These are phyloP conservation scores for Drosophila kanekoi DNA, from an alignment of 2,888 invertebrate genomes.

Conservation along the genomic window DNA sequence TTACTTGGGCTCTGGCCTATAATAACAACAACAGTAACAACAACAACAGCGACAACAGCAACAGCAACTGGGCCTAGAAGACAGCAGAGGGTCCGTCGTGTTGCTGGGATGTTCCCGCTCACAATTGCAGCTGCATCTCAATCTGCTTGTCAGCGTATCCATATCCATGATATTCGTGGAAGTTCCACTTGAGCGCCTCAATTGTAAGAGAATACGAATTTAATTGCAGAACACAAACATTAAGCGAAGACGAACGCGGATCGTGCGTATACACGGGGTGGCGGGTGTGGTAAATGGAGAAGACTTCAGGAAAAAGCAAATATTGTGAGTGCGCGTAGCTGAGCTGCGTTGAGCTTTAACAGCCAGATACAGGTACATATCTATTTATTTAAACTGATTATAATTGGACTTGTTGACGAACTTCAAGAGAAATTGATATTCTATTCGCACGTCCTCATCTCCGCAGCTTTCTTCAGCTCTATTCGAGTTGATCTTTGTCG, in stretches of 20 bases:
- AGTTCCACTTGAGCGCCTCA: conserved; percentile 75
- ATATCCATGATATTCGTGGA: conserved; percentile 76
- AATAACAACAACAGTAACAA: conserved; percentile 54
- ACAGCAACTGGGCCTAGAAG: conserved; percentile 50
- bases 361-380: conserved; percentile 1
- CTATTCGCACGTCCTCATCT: background rate
- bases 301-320: conserved; percentile 44
- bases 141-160: conserved; percentile 79
- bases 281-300: background rate
- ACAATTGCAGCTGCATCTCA: conserved; percentile 76
- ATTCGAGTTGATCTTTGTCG: background rate
- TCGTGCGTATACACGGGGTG: background rate
- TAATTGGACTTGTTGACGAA: conserved; percentile 19
- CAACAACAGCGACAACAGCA: conserved; percentile 24
- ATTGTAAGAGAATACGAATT: conserved; percentile 80
- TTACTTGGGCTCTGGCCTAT: conserved; percentile 61
- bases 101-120: conserved; percentile 13
- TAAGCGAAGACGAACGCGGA: conserved; percentile 15
- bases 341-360: conserved; percentile 20
- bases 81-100: conserved; percentile 13
- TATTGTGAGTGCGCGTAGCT: conserved; percentile 28
- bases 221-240: conserved; percentile 78
- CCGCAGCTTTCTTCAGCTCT: background rate
- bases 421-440: background rate
- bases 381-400: conserved; percentile 35